These are phyloP conservation scores for Orchesella cincta DNA, from an alignment of 1,140 invertebrate species.

Conservation along the genomic window DNA sequence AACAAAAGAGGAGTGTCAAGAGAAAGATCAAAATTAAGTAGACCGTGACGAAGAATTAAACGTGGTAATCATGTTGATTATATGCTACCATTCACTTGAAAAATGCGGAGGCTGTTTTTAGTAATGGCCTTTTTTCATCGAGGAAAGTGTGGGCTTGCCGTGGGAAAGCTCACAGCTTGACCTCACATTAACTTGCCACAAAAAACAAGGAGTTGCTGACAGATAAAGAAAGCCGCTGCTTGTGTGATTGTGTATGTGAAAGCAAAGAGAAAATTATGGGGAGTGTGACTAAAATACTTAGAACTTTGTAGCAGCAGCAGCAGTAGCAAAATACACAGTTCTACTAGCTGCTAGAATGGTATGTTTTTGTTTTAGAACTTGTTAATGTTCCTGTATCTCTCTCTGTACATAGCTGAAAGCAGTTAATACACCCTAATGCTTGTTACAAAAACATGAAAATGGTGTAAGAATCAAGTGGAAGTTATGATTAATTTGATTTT, in stretches of 20 bases:
- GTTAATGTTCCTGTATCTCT: too few species aligned
- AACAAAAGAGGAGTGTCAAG: conserved; percentile 27
- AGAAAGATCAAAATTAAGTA: conserved; percentile 29
- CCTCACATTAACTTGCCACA: conserved; percentile 23
- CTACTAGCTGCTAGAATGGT: too few species aligned
- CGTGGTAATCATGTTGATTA: conserved; percentile 27
- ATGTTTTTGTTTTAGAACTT: too few species aligned
- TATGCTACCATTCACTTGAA: not conserved
- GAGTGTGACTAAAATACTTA: too few species aligned
- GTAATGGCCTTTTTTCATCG: not conserved
- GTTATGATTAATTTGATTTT: too few species aligned
- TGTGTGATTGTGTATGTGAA: conserved; percentile 4
- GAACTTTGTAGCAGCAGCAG: too few species aligned
- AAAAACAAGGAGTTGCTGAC: conserved; percentile 15
- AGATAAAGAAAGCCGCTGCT: conserved; percentile 4
- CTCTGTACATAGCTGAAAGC: too few species aligned
- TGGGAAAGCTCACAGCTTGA: conserved; percentile 26
- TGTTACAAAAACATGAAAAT: too few species aligned
- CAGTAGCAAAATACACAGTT: too few species aligned
- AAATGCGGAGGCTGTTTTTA: not conserved
- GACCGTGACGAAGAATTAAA: conserved; percentile 27
- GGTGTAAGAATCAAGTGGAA: too few species aligned
- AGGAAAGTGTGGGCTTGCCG: conserved; percentile 18
- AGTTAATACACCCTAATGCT: too few species aligned
- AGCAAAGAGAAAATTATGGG: not conserved